phyloP scores from a whole-genome alignment of 1,140 invertebrate genomes.

The Heliconius melpomene region DNA sequence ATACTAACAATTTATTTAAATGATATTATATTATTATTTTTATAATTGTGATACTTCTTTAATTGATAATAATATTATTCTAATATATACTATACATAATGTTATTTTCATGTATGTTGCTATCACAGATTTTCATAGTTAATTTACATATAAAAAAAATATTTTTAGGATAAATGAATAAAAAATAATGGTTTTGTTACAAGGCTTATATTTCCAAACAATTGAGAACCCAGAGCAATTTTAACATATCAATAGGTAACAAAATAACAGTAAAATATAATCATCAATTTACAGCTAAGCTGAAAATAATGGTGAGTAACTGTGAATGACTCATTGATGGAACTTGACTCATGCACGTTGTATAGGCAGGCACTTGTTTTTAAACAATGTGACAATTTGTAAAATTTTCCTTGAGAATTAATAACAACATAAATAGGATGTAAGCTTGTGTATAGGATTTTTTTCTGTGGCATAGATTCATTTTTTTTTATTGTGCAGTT shows the following conservation, averaged over 20 bases:
- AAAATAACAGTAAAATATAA: not conserved
- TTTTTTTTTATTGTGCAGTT: too few species aligned
- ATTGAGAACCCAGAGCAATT: not conserved
- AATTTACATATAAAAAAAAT: not conserved
- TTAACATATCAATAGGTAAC: not conserved
- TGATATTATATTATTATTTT: too few species aligned
- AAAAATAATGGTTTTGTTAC: too few species aligned
- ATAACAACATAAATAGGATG: too few species aligned
- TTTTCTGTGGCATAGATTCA: too few species aligned
- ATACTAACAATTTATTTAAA: too few species aligned
- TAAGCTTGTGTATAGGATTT: too few species aligned
- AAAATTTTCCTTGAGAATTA: not conserved
- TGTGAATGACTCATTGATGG: not conserved
- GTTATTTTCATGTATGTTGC: not conserved
- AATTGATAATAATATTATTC: not conserved
- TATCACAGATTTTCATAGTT: not conserved
- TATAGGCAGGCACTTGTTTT: not conserved
- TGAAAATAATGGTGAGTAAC: slow-evolving; percentile 10
- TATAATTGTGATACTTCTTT: not conserved
- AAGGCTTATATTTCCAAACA: too few species aligned
- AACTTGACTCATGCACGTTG: not conserved
- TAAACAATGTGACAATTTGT: not conserved
- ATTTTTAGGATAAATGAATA: too few species aligned
- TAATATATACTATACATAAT: not conserved
- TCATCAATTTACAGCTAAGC: slow-evolving; percentile 8